Evolutionary conservation across 2,113 vertebrate species (phyloP).

Genomic region (Conger conger): DNA sequence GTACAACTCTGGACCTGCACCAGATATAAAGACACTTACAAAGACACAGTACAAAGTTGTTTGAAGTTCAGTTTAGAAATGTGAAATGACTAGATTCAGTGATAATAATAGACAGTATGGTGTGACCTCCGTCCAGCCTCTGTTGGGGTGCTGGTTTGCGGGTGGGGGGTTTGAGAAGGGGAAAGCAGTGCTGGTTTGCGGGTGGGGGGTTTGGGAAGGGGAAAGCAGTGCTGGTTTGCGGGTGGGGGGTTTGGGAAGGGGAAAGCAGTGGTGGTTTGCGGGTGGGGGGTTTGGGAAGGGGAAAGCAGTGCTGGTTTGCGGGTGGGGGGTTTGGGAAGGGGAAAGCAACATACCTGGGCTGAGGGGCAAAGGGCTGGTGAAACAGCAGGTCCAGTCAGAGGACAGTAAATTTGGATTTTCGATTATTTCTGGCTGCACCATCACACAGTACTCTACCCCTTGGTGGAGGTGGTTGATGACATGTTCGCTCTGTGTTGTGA

Average conservation of each 20-base stretch:
- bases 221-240: too few relatives aligned
- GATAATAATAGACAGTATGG: too few relatives aligned
- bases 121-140: too few relatives aligned
- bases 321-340: background rate
- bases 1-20: background rate
- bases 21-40: background rate
- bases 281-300: background rate
- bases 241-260: too few relatives aligned
- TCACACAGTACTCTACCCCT: conserved; percentile 54
- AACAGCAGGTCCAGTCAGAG: conserved; percentile 29
- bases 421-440: rapidly evolving
- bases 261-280: too few relatives aligned
- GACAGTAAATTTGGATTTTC: rapidly evolving
- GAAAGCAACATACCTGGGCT: background rate
- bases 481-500: rapidly evolving
- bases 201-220: background rate
- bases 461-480: conserved; percentile 30
- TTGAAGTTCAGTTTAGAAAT: too few relatives aligned
- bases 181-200: too few relatives aligned
- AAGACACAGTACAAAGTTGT: too few relatives aligned
- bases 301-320: too few relatives aligned
- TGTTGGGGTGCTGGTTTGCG: background rate
- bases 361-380: background rate
- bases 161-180: background rate
- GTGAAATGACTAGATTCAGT: too few relatives aligned